These are phyloP conservation scores for Knipowitschia caucasica DNA, from an alignment of 2,797 vertebrate species.

Conservation along the genomic window DNA sequence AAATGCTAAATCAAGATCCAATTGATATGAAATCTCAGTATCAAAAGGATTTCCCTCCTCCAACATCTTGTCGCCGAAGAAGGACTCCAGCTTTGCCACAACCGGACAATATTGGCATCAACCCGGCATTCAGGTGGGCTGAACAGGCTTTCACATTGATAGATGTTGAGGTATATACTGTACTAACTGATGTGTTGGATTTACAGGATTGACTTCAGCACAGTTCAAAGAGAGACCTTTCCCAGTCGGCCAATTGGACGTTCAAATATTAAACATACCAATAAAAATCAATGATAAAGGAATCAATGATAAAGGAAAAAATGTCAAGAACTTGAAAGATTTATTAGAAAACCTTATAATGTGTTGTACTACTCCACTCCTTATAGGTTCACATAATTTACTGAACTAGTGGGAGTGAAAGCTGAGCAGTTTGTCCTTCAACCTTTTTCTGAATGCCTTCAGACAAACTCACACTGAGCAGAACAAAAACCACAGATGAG, in stretches of 20 bases:
- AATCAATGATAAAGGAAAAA: not conserved
- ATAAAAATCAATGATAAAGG: not conserved
- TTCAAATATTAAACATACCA: slow-evolving; percentile 11
- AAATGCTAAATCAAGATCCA: slow-evolving; percentile 6
- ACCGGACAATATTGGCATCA: slow-evolving; percentile 77
- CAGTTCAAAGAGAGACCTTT: slow-evolving; percentile 65
- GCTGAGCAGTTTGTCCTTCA: slow-evolving; percentile 1
- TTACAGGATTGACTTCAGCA: slow-evolving; percentile 70
- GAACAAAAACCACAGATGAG: slow-evolving; percentile 18
- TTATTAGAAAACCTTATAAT: no score
- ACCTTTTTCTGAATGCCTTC: slow-evolving; percentile 12
- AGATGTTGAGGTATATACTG: not conserved
- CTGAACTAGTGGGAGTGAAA: not conserved
- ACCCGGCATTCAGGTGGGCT: slow-evolving; percentile 75
- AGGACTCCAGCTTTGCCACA: slow-evolving; percentile 60
- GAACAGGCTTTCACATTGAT: slow-evolving; percentile 26
- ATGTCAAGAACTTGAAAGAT: not conserved
- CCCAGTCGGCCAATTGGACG: slow-evolving; percentile 60
- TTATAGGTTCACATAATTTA: slow-evolving; percentile 3
- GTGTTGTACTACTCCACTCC: no score
- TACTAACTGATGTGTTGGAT: slow-evolving; percentile 15
- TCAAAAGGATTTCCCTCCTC: slow-evolving; percentile 71
- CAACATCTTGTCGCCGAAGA: slow-evolving; percentile 30
- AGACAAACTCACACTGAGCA: slow-evolving; percentile 4
- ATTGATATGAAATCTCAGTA: slow-evolving; percentile 58